Evolutionary conservation across 1,140 invertebrate genomes (phyloP).

Genomic region (Drosophila melanica): DNA sequence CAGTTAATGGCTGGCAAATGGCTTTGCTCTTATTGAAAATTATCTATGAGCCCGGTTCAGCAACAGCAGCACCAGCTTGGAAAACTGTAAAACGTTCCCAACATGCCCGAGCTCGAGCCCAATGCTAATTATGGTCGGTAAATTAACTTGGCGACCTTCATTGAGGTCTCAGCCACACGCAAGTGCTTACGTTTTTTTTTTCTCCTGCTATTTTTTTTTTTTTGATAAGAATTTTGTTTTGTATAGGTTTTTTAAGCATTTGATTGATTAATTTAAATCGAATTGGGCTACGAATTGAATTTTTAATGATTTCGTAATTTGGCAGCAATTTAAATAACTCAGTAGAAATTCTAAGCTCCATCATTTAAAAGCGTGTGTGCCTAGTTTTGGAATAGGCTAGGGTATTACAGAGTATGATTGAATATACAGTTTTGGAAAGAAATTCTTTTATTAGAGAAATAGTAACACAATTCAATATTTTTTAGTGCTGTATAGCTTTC

Average conservation of each 20-base stretch:
- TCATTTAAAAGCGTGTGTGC: constrained; percentile 1
- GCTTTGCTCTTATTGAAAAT: constrained; percentile 61
- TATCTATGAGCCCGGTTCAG: constrained; percentile 49
- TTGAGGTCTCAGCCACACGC: constrained; percentile 41
- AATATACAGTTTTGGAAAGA: too few species aligned
- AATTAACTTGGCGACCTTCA: constrained; percentile 71
- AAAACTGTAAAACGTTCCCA: constrained; percentile 68
- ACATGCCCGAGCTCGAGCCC: constrained; percentile 33
- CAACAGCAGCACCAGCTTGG: constrained; percentile 58
- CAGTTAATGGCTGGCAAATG: constrained; percentile 38
- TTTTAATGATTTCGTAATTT: constrained; percentile 72
- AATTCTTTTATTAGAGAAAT: too few species aligned
- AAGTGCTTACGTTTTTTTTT: constrained; percentile 28
- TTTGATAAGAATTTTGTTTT: constrained; percentile 50
- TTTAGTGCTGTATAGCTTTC: too few species aligned
- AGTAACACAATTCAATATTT: too few species aligned
- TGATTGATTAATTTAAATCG: constrained; percentile 74
- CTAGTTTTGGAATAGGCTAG: background rate
- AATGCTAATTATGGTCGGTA: constrained; percentile 72
- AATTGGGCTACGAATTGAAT: constrained; percentile 74
- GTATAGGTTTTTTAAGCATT: constrained; percentile 37
- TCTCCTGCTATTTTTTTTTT: constrained; percentile 14
- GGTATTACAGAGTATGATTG: background rate
- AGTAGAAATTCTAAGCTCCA: constrained; percentile 2
- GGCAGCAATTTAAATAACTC: constrained; percentile 58